A percentile compares a stretch with the other conserved stretches of the same genome.
Conservation (phyloP, 1,140 invertebrate species). For the Cydia strobilella region DNA sequence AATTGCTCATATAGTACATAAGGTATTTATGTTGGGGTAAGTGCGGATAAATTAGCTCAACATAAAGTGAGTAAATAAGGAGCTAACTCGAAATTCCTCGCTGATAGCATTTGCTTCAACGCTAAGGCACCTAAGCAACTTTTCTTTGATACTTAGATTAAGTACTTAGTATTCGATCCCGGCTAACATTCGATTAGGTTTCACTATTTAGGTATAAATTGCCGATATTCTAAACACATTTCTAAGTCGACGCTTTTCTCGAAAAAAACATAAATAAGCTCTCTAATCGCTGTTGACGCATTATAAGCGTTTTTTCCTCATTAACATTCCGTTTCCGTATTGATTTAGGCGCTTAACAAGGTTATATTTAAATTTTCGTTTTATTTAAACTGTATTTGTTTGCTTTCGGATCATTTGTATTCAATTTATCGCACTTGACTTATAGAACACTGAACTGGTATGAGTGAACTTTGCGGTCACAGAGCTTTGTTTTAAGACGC, state of each 20-base stretch:
- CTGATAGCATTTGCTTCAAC: background rate
- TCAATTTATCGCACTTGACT: background rate
- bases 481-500: background rate
- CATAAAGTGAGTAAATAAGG: background rate
- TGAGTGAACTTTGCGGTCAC: slow-evolving; percentile 15
- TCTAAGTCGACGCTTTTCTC: background rate
- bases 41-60: too few species aligned
- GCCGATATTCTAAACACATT: slow-evolving; percentile 14
- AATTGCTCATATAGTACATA: too few species aligned
- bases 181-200: slow-evolving; percentile 11
- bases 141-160: background rate
- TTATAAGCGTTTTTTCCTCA: slow-evolving; percentile 8
- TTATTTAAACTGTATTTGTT: background rate
- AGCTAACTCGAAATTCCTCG: background rate
- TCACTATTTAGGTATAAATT: slow-evolving; percentile 6
- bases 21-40: too few species aligned
- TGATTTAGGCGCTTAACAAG: slow-evolving; percentile 23
- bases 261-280: slow-evolving; percentile 31
- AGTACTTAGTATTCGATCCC: slow-evolving; percentile 20
- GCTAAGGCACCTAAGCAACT: background rate
- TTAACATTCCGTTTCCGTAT: slow-evolving; percentile 27
- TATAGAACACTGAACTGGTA: background rate
- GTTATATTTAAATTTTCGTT: slow-evolving; percentile 3
- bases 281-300: slow-evolving; percentile 21
- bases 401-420: background rate